phyloP scores from a whole-genome alignment of 2,797 vertebrate genomes.

The Cossypha heuglini region DNA sequence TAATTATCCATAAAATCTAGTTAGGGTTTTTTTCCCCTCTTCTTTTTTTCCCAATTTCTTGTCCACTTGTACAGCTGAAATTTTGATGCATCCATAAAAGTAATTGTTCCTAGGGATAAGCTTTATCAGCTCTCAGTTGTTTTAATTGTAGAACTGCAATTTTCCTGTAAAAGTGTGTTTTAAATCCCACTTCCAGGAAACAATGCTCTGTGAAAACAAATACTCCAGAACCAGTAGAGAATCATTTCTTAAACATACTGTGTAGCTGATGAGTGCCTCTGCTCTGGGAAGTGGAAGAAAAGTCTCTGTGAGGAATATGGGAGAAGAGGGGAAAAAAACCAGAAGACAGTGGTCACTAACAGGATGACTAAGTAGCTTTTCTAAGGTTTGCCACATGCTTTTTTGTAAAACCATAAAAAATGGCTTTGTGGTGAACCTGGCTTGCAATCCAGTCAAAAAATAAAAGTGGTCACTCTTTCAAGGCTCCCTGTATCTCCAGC shows the following conservation, averaged over 20 bases:
- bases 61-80: background rate
- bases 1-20: background rate
- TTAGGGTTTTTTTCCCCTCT: fast-evolving
- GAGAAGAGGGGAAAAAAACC: background rate
- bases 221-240: background rate
- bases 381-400: background rate
- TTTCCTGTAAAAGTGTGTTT: background rate
- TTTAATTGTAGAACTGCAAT: background rate
- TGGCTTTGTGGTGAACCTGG: slow-evolving; percentile 26
- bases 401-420: slow-evolving; percentile 34
- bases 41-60: background rate
- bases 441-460: slow-evolving; percentile 44
- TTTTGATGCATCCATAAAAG: background rate
- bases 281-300: background rate
- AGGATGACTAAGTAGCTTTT: slow-evolving; percentile 51
- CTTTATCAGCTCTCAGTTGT: background rate
- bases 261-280: background rate
- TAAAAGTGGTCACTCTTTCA: slow-evolving; percentile 42
- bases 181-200: background rate
- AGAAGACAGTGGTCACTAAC: background rate
- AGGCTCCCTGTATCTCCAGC: slow-evolving; percentile 26
- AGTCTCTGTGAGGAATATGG: background rate
- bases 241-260: background rate
- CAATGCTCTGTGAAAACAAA: background rate
- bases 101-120: background rate